Conservation (phyloP, 53 echinoderm and acorn worm genomes). For the Stichopus horrens region DNA sequence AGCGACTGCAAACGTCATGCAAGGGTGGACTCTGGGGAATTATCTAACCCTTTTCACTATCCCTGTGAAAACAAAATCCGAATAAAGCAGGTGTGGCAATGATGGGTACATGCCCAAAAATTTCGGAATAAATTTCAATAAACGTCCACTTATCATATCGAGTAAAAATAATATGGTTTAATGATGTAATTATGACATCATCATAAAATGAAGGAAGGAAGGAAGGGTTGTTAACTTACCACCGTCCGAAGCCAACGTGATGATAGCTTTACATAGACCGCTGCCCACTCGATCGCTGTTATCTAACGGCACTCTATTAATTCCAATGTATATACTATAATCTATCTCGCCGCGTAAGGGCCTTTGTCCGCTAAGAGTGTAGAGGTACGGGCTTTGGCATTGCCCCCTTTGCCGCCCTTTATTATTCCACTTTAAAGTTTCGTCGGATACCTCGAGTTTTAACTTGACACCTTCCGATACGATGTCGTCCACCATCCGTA, state of each 20-base stretch:
- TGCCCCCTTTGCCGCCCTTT: constrained; percentile 61
- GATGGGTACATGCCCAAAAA: too few species aligned
- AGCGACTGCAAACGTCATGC: too few species aligned
- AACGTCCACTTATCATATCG: too few species aligned
- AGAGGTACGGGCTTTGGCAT: constrained; percentile 72
- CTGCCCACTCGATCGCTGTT: constrained; percentile 66
- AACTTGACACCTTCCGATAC: constrained; percentile 68
- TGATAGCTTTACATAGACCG: constrained; percentile 84
- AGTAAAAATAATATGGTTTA: too few species aligned
- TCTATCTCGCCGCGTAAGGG: constrained; percentile 75
- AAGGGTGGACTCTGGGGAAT: too few species aligned
- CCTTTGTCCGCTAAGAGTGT: constrained; percentile 78
- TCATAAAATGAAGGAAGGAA: background rate
- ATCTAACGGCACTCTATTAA: constrained; percentile 85
- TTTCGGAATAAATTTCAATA: too few species aligned
- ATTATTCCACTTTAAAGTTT: constrained; percentile 86
- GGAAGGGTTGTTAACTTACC: constrained; percentile 57
- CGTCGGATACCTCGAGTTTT: constrained; percentile 79
- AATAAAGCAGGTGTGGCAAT: too few species aligned
- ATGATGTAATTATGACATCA: too few species aligned
- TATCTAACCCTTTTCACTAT: too few species aligned
- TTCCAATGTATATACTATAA: constrained; percentile 81
- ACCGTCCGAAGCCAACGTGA: constrained; percentile 64
- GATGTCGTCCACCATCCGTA: constrained; percentile 86
- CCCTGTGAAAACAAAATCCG: too few species aligned